Percentiles rank a stretch among this genome's conserved stretches.
Evolutionary conservation across 2,888 invertebrate species (phyloP).

Genomic region (Acanthoscelides obtectus): DNA sequence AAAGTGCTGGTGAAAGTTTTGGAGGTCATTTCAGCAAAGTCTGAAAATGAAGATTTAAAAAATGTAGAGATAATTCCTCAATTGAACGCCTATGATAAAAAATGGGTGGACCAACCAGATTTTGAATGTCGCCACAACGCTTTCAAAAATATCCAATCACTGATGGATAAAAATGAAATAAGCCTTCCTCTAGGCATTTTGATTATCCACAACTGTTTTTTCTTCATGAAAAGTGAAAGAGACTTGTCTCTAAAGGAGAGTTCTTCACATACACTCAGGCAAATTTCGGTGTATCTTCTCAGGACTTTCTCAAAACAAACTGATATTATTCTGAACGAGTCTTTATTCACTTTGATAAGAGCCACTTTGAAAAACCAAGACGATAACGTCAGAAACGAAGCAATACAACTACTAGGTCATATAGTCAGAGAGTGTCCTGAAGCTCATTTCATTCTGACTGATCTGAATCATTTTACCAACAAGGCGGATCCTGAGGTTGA

Average conservation of each 20-base stretch:
- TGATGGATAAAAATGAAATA: conserved; percentile 50
- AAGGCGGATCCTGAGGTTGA: conserved; percentile 79
- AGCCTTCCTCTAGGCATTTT: conserved; percentile 65
- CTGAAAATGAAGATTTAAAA: conserved; percentile 40
- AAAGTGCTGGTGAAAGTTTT: conserved; percentile 64
- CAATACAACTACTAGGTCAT: conserved; percentile 72
- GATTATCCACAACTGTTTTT: conserved; percentile 78
- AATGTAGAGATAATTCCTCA: conserved; percentile 56
- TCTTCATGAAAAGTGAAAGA: conserved; percentile 69
- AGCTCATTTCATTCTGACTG: conserved; percentile 65
- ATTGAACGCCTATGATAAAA: conserved; percentile 82
- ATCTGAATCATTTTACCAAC: conserved; percentile 64
- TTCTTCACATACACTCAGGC: conserved; percentile 69
- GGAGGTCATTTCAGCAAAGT: conserved; percentile 53
- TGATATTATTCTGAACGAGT: conserved; percentile 66
- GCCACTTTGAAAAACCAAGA: conserved; percentile 66
- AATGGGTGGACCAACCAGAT: conserved; percentile 93
- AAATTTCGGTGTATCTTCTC: conserved; percentile 61
- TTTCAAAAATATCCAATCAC: conserved; percentile 63
- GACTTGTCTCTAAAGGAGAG: conserved; percentile 81
- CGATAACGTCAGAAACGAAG: conserved; percentile 72
- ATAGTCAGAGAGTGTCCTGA: conserved; percentile 68
- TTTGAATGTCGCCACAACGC: conserved; percentile 76
- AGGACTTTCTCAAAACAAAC: conserved; percentile 55
- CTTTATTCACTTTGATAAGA: conserved; percentile 68